Conservation (phyloP, 1,140 invertebrate genomes). For the Idris sp. region DNA sequence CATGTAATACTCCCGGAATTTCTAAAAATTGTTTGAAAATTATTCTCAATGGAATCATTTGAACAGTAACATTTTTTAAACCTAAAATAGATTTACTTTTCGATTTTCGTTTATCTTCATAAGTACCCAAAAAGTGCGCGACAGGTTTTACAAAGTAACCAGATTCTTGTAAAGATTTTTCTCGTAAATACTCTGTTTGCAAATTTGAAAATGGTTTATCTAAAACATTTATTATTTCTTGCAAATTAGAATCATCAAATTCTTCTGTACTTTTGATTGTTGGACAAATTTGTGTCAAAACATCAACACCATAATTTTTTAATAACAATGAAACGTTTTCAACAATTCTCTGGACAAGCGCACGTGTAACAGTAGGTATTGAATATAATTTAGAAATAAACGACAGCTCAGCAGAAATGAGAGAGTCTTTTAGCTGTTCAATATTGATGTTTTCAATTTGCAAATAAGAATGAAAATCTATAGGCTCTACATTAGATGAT, state of each 20-base stretch:
- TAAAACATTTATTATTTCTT: constrained; percentile 1
- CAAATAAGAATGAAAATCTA: not conserved
- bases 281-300: constrained; percentile 7
- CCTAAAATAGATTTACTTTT: not conserved
- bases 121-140: constrained; percentile 5
- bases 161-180: constrained; percentile 13
- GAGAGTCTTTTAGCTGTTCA: constrained; percentile 2
- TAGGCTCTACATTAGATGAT: too few relatives aligned
- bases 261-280: constrained; percentile 2
- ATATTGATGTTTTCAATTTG: not conserved
- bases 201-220: constrained; percentile 4
- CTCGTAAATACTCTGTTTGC: constrained; percentile 13
- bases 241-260: not conserved
- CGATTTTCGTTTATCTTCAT: not conserved
- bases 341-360: constrained; percentile 15
- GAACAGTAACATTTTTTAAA: constrained; percentile 11
- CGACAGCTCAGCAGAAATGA: constrained; percentile 1
- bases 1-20: constrained; percentile 5
- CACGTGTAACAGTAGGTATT: constrained; percentile 14
- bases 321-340: constrained; percentile 22
- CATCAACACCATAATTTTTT: not conserved
- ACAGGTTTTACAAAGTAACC: constrained; percentile 8
- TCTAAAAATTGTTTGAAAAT: constrained; percentile 24
- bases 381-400: constrained; percentile 29
- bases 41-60: constrained; percentile 12